Percentiles rank a stretch among this genome's conserved stretches.
Evolutionary conservation across 2,888 invertebrate species (phyloP).

Genomic region (Melanargia galathea): DNA sequence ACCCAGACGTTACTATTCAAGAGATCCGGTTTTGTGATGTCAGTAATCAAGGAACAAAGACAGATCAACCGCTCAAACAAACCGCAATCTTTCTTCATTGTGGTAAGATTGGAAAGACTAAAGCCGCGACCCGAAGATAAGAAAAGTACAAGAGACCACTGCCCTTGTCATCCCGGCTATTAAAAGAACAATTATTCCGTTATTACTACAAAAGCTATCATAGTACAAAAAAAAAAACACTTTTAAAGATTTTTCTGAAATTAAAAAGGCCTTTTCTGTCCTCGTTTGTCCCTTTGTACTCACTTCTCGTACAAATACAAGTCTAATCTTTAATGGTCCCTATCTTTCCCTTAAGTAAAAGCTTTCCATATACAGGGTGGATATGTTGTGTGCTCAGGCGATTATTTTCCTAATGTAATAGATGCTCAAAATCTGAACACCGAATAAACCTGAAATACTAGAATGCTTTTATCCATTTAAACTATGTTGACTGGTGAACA

Average conservation of each 20-base stretch:
- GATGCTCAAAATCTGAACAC: no score
- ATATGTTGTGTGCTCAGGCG: no score
- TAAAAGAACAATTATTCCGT: slow-evolving; percentile 32
- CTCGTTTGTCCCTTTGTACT: slow-evolving; percentile 13
- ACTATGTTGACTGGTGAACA: no score
- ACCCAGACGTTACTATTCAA: slow-evolving; percentile 1
- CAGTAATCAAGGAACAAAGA: slow-evolving; percentile 31
- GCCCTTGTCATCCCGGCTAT: slow-evolving; percentile 30
- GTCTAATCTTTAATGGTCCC: slow-evolving; percentile 10
- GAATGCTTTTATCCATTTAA: no score
- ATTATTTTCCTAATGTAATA: no score
- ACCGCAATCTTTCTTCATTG: slow-evolving; percentile 32
- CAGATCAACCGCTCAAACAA: slow-evolving; percentile 28
- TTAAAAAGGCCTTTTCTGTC: slow-evolving; percentile 27
- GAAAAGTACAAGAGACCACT: slow-evolving; percentile 25
- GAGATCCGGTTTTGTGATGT: slow-evolving; percentile 19
- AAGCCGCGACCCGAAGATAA: slow-evolving; percentile 29
- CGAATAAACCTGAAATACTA: no score
- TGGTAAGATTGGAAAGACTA: slow-evolving; percentile 25
- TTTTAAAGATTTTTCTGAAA: slow-evolving; percentile 17
- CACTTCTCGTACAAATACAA: slow-evolving; percentile 9
- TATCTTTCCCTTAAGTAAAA: slow-evolving; percentile 7
- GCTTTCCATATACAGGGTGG: not conserved
- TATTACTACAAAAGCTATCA: slow-evolving; percentile 20
- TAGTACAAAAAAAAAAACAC: not conserved